Conservation (phyloP, 2,113 vertebrate species). For the Rattus rattus region DNA sequence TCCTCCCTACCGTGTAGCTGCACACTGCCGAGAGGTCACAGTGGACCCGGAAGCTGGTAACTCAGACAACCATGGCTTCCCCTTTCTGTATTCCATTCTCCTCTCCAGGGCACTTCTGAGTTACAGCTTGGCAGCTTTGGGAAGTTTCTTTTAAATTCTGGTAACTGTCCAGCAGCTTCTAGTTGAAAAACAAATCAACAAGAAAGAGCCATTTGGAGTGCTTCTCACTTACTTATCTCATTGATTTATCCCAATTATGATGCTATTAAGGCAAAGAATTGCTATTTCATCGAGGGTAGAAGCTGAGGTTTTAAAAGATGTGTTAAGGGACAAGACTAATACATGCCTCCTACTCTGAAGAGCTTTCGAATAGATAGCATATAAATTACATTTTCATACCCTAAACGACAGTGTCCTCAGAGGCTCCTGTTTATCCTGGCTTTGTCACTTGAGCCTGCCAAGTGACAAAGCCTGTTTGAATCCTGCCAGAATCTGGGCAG, state of each 20-base stretch:
- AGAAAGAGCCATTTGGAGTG: neutral
- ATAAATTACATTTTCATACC: neutral
- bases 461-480: neutral
- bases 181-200: neutral
- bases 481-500: neutral
- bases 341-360: neutral
- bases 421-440: neutral
- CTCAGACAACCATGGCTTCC: neutral
- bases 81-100: neutral
- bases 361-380: neutral
- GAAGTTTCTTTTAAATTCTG: neutral
- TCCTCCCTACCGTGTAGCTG: neutral
- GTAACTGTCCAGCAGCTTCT: neutral
- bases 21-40: fast-evolving
- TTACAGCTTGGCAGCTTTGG: neutral
- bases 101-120: neutral
- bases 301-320: conserved; percentile 31
- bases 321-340: neutral
- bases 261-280: neutral
- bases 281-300: neutral
- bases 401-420: neutral
- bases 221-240: neutral
- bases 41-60: neutral
- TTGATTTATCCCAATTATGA: neutral
- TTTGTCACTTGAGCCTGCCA: neutral